Evolutionary conservation across 1,140 invertebrate species (phyloP).

Genomic region (Solen grandis): DNA sequence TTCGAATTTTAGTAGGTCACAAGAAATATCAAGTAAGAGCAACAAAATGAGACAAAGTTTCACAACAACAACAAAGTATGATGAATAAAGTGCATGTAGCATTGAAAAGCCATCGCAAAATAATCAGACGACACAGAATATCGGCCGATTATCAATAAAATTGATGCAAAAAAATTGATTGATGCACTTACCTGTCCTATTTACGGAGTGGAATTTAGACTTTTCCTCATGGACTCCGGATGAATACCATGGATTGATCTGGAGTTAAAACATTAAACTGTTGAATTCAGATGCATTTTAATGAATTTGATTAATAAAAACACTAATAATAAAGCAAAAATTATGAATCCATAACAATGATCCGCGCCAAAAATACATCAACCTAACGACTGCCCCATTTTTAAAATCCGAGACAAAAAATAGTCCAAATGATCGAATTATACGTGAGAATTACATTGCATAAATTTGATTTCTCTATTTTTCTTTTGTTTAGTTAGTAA

Average conservation of each 20-base stretch:
- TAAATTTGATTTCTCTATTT: not conserved
- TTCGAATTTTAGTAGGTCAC: conserved; percentile 18
- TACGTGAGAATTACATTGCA: not conserved
- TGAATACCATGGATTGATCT: conserved; percentile 36
- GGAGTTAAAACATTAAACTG: conserved; percentile 50
- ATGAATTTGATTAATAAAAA: conserved; percentile 9
- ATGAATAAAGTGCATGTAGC: not conserved
- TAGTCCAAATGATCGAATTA: not conserved
- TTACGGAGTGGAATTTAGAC: conserved; percentile 28
- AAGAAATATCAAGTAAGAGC: not conserved
- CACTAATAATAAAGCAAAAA: conserved; percentile 34
- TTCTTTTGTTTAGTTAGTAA: too few species aligned
- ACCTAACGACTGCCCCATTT: conserved; percentile 61
- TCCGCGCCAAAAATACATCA: conserved; percentile 74
- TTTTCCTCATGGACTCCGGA: not conserved
- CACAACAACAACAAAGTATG: not conserved
- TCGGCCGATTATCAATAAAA: not conserved
- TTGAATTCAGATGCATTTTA: conserved; percentile 43
- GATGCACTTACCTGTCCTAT: conserved; percentile 56
- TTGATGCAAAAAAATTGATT: conserved; percentile 47
- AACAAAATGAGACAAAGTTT: not conserved
- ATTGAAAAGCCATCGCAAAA: too few species aligned
- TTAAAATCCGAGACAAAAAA: conserved; percentile 27
- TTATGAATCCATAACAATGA: conserved; percentile 65
- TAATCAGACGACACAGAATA: not conserved